Evolutionary conservation across 2,113 vertebrate species (phyloP).

Genomic region (Channa maculata): DNA sequence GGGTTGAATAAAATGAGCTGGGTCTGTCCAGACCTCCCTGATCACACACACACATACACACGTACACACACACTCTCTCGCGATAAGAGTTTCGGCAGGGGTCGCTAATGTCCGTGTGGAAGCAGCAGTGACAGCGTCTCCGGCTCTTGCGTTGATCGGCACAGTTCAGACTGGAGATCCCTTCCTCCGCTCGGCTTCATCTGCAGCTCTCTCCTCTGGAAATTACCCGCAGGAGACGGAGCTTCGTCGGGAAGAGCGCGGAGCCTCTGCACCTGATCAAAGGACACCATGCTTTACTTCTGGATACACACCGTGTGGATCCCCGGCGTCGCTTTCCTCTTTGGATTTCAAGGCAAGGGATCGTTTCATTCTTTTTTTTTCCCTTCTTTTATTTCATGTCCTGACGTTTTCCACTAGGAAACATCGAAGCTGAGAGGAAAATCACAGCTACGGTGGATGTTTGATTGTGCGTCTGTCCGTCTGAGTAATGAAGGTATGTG

Average conservation of each 20-base stretch:
- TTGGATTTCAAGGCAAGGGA: slow-evolving; percentile 77
- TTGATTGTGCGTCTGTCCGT: slow-evolving; percentile 19
- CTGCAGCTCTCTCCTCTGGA: slow-evolving; percentile 43
- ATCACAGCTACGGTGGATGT: slow-evolving; percentile 18
- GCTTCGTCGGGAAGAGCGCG: slow-evolving; percentile 19
- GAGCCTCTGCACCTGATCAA: slow-evolving; percentile 27
- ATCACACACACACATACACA: neutral
- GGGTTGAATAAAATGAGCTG: neutral
- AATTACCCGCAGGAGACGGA: slow-evolving; percentile 50
- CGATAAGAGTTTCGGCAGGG: slow-evolving; percentile 2
- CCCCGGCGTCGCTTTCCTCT: slow-evolving; percentile 61
- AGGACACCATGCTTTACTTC: slow-evolving; percentile 65
- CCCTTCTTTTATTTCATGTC: slow-evolving; percentile 13
- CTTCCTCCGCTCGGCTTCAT: slow-evolving; percentile 42
- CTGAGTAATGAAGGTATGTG: slow-evolving; percentile 37
- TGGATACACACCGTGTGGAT: slow-evolving; percentile 72
- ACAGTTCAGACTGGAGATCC: slow-evolving; percentile 38
- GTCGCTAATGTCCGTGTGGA: slow-evolving; percentile 53
- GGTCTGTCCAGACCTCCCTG: slow-evolving; percentile 2
- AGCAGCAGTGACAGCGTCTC: slow-evolving; percentile 21
- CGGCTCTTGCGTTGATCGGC: slow-evolving; percentile 31
- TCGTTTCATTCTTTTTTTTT: slow-evolving; percentile 32
- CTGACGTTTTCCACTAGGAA: slow-evolving; percentile 29
- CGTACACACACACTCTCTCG: neutral
- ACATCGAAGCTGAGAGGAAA: slow-evolving; percentile 20